Base-by-base conservation (phyloP, 1,140 invertebrate genomes). In the Aphaenogaster ashmeadi region DNA sequence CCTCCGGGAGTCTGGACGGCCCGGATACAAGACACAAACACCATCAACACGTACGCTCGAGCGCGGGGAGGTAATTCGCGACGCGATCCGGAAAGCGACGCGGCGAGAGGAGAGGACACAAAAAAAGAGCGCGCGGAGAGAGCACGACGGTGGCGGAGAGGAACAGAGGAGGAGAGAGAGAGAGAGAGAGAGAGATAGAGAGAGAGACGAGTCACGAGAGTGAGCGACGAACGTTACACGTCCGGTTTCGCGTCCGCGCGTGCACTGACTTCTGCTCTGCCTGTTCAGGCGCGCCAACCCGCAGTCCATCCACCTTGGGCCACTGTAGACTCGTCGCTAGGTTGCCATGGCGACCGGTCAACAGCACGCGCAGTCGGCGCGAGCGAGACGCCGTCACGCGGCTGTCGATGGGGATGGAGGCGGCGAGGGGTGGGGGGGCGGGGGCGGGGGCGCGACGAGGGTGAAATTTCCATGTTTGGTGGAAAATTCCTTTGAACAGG, bases 241-340 rank as follows among this genome's bases (percentile, higher is more conserved):
- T 92, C 88, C 93, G 88, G 75, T 87, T 81, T 79, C 93, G 91
- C 91, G 93, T 94, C 93, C 90, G 92, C 94, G 94, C 94, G 94
- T 94, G 93, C 92, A 95, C 94, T 94, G 94, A 94, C 93, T 93
- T 91, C 90, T 92, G 88, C 87, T 90, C 87, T 80, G 83, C 69
- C 85, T 80, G 87, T 91, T 90, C 89, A 78, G 89, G 75, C 86
- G 90, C 89, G 88, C 86, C 86, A 89, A 60, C 79, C 88, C 80
- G 86, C 78, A 90, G 90, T 88, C 81, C 88, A 88, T 90, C 83
- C 83, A 90, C 91, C 88, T 88, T 91, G 87, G 54, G 44, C 84
- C 50, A 83, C 69, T 86, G 88, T 91, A 91, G 88, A 87, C 86
- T 85, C 88, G 89, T 91, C 86, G 88, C 69, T 60, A 80, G 62